Percentiles rank a stretch among this genome's conserved stretches.
These are phyloP conservation scores for Hippoglossus stenolepis DNA, from an alignment of 2,113 vertebrate species.

Conservation along the genomic window DNA sequence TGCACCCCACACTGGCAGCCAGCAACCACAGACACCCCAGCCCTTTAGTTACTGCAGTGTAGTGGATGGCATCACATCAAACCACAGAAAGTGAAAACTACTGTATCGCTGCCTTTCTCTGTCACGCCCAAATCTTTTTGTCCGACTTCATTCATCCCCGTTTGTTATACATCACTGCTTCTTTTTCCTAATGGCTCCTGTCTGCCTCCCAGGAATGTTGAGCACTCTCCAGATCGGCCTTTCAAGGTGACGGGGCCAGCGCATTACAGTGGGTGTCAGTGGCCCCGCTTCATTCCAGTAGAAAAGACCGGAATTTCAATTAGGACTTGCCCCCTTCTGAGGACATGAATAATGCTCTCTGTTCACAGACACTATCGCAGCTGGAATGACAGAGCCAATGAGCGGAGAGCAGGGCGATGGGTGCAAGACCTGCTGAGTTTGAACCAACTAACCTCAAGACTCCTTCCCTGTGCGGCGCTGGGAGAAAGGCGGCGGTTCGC, in stretches of 20 bases:
- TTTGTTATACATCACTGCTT: conserved; percentile 7
- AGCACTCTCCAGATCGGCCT: conserved; percentile 60
- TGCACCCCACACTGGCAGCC: conserved; percentile 67
- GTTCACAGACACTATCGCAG: conserved; percentile 77
- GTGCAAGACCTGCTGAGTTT: conserved; percentile 73
- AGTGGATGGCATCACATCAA: conserved; percentile 38
- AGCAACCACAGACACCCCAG: conserved; percentile 63
- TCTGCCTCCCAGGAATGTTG: conserved; percentile 52
- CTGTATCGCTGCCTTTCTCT: conserved; percentile 6
- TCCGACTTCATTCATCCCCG: conserved; percentile 38
- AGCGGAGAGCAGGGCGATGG: conserved; percentile 64
- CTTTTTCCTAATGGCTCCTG: conserved; percentile 24
- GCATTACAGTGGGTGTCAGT: conserved; percentile 74
- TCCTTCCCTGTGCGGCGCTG: conserved; percentile 19
- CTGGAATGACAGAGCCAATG: conserved; percentile 78
- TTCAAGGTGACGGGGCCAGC: conserved; percentile 75
- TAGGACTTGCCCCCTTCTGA: conserved; percentile 73
- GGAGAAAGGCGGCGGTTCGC: conserved; percentile 57
- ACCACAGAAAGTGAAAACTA: conserved; percentile 20
- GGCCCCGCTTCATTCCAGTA: conserved; percentile 65
- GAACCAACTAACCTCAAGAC: conserved; percentile 74
- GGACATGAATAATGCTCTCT: conserved; percentile 81
- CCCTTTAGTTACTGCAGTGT: conserved; percentile 64
- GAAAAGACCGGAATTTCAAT: conserved; percentile 82
- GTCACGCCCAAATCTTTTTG: conserved; percentile 17